These are phyloP conservation scores for cattle (Bos taurus) DNA, from an alignment of 2,113 vertebrate genomes.

Conservation along the genomic window DNA sequence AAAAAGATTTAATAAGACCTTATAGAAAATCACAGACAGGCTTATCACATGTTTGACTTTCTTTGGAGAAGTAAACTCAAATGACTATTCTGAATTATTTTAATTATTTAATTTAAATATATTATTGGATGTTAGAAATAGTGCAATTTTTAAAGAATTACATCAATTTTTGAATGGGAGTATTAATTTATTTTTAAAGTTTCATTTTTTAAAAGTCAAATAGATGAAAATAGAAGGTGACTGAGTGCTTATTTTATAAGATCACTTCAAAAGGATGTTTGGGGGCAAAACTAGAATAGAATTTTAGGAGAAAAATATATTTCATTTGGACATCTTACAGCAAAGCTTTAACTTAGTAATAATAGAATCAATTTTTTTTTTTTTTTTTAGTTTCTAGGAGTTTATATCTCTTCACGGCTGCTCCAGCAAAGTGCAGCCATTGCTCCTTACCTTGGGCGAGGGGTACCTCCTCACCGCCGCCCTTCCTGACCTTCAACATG, in stretches of 20 bases:
- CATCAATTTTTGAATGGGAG: not conserved
- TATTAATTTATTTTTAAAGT: not conserved
- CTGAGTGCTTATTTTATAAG: not conserved
- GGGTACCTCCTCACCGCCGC: too few species aligned
- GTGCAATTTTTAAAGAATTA: not conserved
- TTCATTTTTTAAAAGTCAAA: not conserved
- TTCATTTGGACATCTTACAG: not conserved
- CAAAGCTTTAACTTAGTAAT: not conserved
- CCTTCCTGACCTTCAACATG: too few species aligned
- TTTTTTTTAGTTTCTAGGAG: not conserved
- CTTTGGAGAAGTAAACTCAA: not conserved
- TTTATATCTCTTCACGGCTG: not conserved
- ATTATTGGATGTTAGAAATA: not conserved
- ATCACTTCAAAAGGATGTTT: not conserved
- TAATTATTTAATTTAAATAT: not conserved
- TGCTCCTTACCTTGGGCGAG: too few species aligned
- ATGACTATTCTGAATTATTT: not conserved
- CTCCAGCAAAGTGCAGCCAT: too few species aligned
- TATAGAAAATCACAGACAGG: not conserved
- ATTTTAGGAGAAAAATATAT: not conserved
- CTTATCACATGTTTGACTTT: not conserved
- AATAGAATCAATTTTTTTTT: not conserved
- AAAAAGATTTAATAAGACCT: not conserved
- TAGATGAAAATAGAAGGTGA: not conserved
- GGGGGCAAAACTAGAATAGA: accelerated